These are phyloP conservation scores for Argyrosomus japonicus DNA, from an alignment of 2,113 vertebrate genomes.

Conservation along the genomic window DNA sequence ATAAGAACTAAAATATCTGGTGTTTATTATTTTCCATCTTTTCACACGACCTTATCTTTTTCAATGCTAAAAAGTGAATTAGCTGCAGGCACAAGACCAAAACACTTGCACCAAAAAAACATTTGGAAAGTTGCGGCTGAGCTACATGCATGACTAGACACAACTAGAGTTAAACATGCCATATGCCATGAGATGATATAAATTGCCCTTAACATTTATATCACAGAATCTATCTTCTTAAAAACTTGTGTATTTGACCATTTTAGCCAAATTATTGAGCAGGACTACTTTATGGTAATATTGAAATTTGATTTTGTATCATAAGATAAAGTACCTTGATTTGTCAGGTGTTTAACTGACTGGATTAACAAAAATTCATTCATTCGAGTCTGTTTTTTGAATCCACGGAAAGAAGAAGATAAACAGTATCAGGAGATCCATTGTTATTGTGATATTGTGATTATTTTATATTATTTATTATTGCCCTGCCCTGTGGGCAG, in stretches of 20 bases:
- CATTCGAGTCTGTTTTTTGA: background rate
- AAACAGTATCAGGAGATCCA: background rate
- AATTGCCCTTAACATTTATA: background rate
- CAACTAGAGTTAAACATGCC: background rate
- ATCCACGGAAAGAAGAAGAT: background rate
- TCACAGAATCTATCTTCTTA: background rate
- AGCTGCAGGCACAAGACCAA: slow-evolving; percentile 3
- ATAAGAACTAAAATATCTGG: slow-evolving; percentile 50
- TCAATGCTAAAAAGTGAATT: slow-evolving; percentile 36
- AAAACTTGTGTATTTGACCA: no score
- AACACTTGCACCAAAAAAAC: slow-evolving; percentile 33
- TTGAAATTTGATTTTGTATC: background rate
- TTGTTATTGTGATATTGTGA: background rate
- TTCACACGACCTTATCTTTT: slow-evolving; percentile 31
- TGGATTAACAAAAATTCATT: background rate
- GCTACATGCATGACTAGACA: background rate
- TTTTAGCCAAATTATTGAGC: background rate
- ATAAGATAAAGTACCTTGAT: background rate
- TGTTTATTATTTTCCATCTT: slow-evolving; percentile 24
- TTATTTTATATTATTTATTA: no score
- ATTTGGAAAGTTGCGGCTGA: slow-evolving; percentile 31
- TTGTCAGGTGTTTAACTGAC: background rate
- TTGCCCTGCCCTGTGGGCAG: background rate
- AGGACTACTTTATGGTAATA: background rate
- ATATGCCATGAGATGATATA: background rate